phyloP scores from a whole-genome alignment of 2,888 invertebrate species.

The Scaptomyza reducta region DNA sequence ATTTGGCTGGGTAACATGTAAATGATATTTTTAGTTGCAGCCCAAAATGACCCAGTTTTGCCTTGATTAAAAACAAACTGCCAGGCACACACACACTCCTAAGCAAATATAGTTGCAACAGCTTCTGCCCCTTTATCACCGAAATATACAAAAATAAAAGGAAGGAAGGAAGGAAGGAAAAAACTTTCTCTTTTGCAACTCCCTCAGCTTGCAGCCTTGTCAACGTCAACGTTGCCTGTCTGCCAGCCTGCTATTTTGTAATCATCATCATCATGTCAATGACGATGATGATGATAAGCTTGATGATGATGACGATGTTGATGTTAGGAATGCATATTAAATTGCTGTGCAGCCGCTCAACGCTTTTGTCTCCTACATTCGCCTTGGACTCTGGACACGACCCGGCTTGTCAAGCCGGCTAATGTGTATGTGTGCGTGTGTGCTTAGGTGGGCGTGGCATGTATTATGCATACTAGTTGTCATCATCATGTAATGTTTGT shows the following conservation, averaged over 20 bases:
- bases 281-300: constrained; percentile 10
- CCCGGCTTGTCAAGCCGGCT: constrained; percentile 58
- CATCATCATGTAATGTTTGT: constrained; percentile 39
- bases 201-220: constrained; percentile 50
- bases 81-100: constrained; percentile 54
- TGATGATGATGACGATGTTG: constrained; percentile 19
- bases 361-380: constrained; percentile 46
- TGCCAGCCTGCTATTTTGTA: constrained; percentile 16
- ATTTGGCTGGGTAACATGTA: constrained; percentile 70
- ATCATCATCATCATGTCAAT: constrained; percentile 17
- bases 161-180: no score
- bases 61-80: constrained; percentile 79
- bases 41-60: constrained; percentile 75
- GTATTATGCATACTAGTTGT: constrained; percentile 41
- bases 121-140: not conserved
- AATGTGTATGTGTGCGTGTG: constrained; percentile 16
- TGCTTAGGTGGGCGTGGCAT: constrained; percentile 54
- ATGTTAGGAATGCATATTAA: constrained; percentile 35
- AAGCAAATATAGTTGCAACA: constrained; percentile 51
- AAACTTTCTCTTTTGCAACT: constrained; percentile 72
- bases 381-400: constrained; percentile 60
- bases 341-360: constrained; percentile 47
- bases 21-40: constrained; percentile 79
- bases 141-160: constrained; percentile 9
- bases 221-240: constrained; percentile 37